Evolutionary conservation across 2,797 vertebrate species (phyloP), one percentile per base, ranked within the genome.

Genomic region (Lepilemur ruficaudatus): DNA sequence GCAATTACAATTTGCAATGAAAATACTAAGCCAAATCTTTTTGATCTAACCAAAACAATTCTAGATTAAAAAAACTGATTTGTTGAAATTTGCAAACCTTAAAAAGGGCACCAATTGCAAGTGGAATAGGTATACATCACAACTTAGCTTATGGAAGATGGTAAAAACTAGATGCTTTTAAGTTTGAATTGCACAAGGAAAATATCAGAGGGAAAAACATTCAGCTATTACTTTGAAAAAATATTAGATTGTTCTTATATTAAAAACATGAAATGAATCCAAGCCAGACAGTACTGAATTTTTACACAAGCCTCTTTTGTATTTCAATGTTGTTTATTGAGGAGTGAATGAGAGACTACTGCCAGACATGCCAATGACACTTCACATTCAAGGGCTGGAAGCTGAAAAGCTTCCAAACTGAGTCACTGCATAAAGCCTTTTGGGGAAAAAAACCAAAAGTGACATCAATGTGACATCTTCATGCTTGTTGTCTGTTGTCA

Each of bases 381-480:
- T 98, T 99, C 99, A 99, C 98, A 98, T 98, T 99, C 98, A 98
- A 98, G 98, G 98, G 98, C 98, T 98, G 98, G 98, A 98, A 98
- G 98, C 98, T 96, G 97, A 96, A 96, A 95, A 98, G 98, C 98
- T 98, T 97, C 98, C 98, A 98, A 96, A 97, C 94, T 92, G 97
- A 98, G 98, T 98, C 98, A 98, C 98, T 94, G 97, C 96, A 94
- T 70, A 95, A 97, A 97, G 97, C 96, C 98, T 97, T 23, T 97
- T 94, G 84, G 98, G 98, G 93, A 96, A 97, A 91, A 95, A 75
- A 96, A 98, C 94, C 15, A 5, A 95, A 98, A 97, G 98, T 96
- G 98, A 97, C 32, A 97, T 98, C 98, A 97, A 98, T 67, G 94
- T 97, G 98, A 98, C 98, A 98, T 98, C 98, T 98, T 98, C 98